Evolutionary conservation across 30 jellyfish, hydroid and myxozoan genomes (phyloP).

Genomic region (Turritopsis rubra): DNA sequence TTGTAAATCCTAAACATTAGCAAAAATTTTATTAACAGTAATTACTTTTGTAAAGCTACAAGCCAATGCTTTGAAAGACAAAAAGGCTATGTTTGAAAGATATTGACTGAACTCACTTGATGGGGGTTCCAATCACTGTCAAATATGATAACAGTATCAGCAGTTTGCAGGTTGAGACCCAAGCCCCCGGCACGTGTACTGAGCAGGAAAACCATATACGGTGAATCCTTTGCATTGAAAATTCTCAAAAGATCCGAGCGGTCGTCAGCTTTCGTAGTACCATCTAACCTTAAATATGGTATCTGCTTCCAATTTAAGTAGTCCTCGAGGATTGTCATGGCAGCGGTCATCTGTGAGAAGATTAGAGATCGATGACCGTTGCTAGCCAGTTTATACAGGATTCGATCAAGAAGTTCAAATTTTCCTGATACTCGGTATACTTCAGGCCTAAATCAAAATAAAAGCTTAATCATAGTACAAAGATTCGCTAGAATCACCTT

Average conservation of each 20-base stretch:
- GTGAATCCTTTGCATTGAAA: slow-evolving; percentile 76
- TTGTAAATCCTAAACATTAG: slow-evolving; percentile 76
- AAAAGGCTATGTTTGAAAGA: not conserved
- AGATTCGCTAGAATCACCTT: no score
- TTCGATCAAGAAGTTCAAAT: slow-evolving; percentile 89
- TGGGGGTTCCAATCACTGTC: slow-evolving; percentile 99
- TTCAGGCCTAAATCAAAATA: slow-evolving; percentile 29
- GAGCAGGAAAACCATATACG: slow-evolving; percentile 74
- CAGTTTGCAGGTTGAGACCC: slow-evolving; percentile 96
- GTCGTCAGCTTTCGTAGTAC: slow-evolving; percentile 98
- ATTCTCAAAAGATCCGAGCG: slow-evolving; percentile 73
- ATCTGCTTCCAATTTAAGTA: slow-evolving; percentile 91
- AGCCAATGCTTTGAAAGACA: not conserved
- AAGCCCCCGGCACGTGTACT: slow-evolving; percentile 99
- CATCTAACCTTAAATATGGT: slow-evolving; percentile 86
- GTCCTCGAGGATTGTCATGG: slow-evolving; percentile 94
- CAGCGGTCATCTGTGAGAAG: slow-evolving; percentile 96
- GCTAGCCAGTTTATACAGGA: slow-evolving; percentile 68
- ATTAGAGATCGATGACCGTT: slow-evolving; percentile 86
- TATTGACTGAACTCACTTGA: slow-evolving; percentile 43
- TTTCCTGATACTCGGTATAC: slow-evolving; percentile 88
- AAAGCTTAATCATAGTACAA: not conserved
- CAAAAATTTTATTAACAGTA: not conserved
- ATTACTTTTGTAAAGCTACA: not conserved
- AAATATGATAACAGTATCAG: slow-evolving; percentile 95